Conservation (phyloP, 2,113 vertebrate species). For the Dasyurus viverrinus region DNA sequence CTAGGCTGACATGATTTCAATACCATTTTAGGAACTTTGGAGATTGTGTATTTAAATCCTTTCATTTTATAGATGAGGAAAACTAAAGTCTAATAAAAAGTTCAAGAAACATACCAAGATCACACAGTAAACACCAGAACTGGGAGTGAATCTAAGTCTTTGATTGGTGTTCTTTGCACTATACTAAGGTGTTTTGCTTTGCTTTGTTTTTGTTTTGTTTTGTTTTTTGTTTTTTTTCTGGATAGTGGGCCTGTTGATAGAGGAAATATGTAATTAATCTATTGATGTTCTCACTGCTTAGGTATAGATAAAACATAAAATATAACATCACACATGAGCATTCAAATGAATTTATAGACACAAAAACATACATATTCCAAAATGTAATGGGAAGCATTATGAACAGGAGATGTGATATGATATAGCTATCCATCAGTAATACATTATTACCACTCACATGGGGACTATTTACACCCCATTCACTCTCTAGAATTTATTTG, state of each 20-base stretch:
- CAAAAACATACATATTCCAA: not conserved
- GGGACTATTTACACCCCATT: not conserved
- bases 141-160: not conserved
- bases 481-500: not conserved
- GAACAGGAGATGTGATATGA: not conserved
- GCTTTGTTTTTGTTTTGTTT: too few relatives aligned
- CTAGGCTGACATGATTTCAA: not conserved
- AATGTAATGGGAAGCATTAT: not conserved
- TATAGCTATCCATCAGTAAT: not conserved
- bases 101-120: not conserved
- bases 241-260: not conserved
- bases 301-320: not conserved
- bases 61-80: not conserved
- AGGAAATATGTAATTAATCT: not conserved
- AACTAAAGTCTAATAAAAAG: not conserved
- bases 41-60: not conserved
- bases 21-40: not conserved
- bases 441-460: not conserved
- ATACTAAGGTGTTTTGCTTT: not conserved
- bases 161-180: not conserved
- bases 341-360: not conserved
- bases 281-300: not conserved
- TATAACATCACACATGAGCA: not conserved
- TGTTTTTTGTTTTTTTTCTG: not conserved
- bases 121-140: not conserved